phyloP scores from a whole-genome alignment of 2,888 invertebrate species.

The Drosophila melanosoma region DNA sequence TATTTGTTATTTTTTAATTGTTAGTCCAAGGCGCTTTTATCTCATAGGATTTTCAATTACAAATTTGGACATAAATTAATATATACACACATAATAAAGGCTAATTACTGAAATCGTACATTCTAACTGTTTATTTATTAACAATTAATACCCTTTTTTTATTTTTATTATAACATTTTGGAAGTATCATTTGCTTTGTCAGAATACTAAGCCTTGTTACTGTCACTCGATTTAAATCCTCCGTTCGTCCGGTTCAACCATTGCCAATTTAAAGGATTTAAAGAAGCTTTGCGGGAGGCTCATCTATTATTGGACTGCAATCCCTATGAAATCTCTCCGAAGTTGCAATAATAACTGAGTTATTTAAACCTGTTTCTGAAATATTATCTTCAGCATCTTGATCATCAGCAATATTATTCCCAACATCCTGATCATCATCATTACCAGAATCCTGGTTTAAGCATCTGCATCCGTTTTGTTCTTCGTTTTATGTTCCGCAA shows the following conservation, averaged over 20 bases:
- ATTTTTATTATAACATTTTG: not conserved
- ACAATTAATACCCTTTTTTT: not conserved
- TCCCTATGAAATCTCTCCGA: not conserved
- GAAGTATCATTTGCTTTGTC: not conserved
- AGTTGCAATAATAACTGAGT: not conserved
- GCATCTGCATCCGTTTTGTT: not conserved
- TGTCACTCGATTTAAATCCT: not conserved
- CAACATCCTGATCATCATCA: not conserved
- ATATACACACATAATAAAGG: constrained; percentile 49
- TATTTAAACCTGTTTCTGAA: not conserved
- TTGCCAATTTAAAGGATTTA: not conserved
- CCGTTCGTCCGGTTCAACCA: not conserved
- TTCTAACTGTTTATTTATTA: not conserved
- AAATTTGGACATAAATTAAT: constrained; percentile 44
- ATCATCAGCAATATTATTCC: too few species aligned
- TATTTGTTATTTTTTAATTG: constrained; percentile 71
- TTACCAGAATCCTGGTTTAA: not conserved
- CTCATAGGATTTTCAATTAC: constrained; percentile 59
- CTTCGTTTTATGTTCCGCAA: not conserved
- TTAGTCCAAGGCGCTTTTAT: constrained; percentile 71
- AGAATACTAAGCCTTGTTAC: not conserved
- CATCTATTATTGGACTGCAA: not conserved
- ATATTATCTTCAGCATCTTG: not conserved
- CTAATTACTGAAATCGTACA: constrained; percentile 38
- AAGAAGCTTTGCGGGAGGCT: not conserved